Percentiles rank a stretch among this genome's conserved stretches.
phyloP scores from a whole-genome alignment of 2,797 vertebrate genomes.

The Malacoctenus gilli region DNA sequence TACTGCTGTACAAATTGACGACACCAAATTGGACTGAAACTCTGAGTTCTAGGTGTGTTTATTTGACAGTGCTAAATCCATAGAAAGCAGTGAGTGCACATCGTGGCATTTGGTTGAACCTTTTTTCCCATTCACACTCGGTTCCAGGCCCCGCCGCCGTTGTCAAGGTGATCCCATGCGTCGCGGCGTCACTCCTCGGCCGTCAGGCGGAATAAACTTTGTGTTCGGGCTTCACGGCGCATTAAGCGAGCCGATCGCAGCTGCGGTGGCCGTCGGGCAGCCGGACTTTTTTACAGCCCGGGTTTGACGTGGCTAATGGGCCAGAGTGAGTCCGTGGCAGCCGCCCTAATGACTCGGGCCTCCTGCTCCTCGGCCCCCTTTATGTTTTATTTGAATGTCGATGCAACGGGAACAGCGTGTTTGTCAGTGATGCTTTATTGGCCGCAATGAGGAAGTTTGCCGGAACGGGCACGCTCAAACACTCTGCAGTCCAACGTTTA shows the following conservation, averaged over 20 bases:
- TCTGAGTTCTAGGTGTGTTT: no score
- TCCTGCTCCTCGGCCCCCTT: not conserved
- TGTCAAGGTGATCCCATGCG: conserved; percentile 3
- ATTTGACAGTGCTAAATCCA: no score
- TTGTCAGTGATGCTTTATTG: not conserved
- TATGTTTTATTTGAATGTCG: not conserved
- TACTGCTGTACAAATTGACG: no score
- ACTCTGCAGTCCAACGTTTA: not conserved
- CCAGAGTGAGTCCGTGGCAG: conserved; percentile 10
- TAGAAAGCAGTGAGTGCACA: no score
- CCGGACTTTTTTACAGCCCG: conserved; percentile 30
- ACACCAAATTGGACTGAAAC: no score
- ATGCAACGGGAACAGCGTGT: not conserved
- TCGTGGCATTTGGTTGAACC: not conserved
- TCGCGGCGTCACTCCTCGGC: conserved; percentile 6
- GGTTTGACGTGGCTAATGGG: conserved; percentile 20
- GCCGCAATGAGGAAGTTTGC: not conserved
- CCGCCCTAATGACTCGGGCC: not conserved
- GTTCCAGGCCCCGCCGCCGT: no score
- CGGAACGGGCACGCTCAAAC: not conserved
- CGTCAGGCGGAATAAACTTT: conserved; percentile 16
- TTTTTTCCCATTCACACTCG: not conserved
- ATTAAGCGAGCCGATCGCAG: conserved; percentile 39
- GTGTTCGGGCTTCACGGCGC: conserved; percentile 42
- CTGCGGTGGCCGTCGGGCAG: conserved; percentile 27